Evolutionary conservation across 1,140 invertebrate species (phyloP).

Genomic region (Drosophila watanabei): DNA sequence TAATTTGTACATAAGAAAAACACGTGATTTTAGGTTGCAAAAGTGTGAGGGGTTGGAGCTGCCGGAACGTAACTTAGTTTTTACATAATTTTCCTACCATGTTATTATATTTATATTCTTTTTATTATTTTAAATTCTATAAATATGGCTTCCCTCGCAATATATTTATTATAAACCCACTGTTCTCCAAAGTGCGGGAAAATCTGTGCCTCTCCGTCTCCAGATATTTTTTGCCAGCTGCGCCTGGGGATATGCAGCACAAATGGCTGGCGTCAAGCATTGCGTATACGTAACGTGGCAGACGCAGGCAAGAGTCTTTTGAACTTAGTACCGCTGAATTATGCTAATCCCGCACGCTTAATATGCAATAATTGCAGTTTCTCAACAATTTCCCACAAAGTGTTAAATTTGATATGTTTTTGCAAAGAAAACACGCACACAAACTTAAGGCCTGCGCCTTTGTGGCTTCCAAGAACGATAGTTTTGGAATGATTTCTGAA

Average conservation of each 20-base stretch:
- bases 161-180: no score
- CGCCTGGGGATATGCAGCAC: constrained; percentile 77
- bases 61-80: no score
- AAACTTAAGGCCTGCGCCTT: constrained; percentile 11
- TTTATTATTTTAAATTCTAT: no score
- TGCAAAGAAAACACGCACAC: constrained; percentile 4
- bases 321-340: constrained; percentile 13
- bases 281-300: constrained; percentile 40
- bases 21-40: no score
- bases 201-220: constrained; percentile 27
- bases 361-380: constrained; percentile 69
- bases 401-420: constrained; percentile 5
- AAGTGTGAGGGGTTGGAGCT: no score
- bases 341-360: constrained; percentile 63
- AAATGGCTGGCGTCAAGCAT: constrained; percentile 63
- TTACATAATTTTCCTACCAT: no score
- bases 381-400: constrained; percentile 36
- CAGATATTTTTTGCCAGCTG: constrained; percentile 47
- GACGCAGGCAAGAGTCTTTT: constrained; percentile 12
- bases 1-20: no score
- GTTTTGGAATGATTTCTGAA: constrained; percentile 19
- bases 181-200: constrained; percentile 7
- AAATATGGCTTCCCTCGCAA: no score
- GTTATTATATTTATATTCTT: no score
- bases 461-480: constrained; percentile 16